These are phyloP conservation scores for Apodemia mormo DNA, from an alignment of 2,888 invertebrate genomes.

Conservation along the genomic window DNA sequence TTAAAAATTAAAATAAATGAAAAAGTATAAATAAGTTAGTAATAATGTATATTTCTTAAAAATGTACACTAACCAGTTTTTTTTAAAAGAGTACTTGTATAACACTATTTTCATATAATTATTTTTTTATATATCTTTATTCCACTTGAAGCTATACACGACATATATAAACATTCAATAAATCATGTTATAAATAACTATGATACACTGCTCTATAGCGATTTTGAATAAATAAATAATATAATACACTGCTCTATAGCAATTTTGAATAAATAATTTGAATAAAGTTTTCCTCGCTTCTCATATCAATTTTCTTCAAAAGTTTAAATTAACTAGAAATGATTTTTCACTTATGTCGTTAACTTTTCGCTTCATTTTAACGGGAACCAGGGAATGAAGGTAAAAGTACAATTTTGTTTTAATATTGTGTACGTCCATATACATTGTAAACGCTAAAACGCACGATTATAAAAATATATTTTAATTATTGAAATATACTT, in stretches of 20 bases:
- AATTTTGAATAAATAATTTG: neutral
- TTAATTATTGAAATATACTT: neutral
- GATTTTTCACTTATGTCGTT: slow-evolving; percentile 27
- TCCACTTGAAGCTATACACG: too few species aligned
- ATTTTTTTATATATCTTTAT: too few species aligned
- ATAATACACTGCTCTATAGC: neutral
- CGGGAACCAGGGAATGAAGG: slow-evolving; percentile 79
- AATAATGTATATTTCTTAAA: too few species aligned
- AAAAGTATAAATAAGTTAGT: too few species aligned
- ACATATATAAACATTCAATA: too few species aligned
- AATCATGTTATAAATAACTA: neutral
- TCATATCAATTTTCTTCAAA: slow-evolving; percentile 12
- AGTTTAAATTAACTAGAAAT: slow-evolving; percentile 15
- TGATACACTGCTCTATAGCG: neutral
- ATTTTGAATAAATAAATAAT: neutral
- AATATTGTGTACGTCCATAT: slow-evolving; percentile 17
- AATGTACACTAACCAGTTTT: too few species aligned
- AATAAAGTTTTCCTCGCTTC: too few species aligned
- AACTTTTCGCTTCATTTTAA: slow-evolving; percentile 74
- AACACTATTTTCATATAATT: too few species aligned
- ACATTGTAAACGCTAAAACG: neutral
- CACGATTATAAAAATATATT: slow-evolving; percentile 2
- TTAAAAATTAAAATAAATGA: too few species aligned
- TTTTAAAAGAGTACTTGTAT: too few species aligned
- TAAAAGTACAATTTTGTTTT: slow-evolving; percentile 59